Conservation (phyloP, 2,888 invertebrate species). For the Dolichomitus sp. region DNA sequence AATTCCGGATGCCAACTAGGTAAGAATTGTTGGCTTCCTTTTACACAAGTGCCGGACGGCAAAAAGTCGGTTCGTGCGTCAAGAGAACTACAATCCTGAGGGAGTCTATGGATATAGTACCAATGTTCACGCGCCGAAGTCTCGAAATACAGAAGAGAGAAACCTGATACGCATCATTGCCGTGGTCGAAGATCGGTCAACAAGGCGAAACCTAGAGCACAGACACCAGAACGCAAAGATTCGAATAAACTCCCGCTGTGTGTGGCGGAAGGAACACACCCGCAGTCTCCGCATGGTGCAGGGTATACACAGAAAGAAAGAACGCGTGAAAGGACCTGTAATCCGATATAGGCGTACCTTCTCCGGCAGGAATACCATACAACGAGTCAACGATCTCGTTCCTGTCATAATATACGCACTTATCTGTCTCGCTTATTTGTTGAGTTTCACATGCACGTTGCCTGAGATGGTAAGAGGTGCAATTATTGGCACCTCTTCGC, state of each 20-base stretch:
- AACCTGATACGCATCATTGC: slow-evolving; percentile 63
- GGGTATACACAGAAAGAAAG: slow-evolving; percentile 30
- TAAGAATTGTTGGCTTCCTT: slow-evolving; percentile 12
- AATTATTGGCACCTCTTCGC: background rate
- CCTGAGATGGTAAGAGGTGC: background rate
- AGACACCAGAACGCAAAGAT: slow-evolving; percentile 54
- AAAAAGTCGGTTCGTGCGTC: slow-evolving; percentile 21
- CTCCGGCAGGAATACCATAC: slow-evolving; percentile 52
- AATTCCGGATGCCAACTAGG: slow-evolving; percentile 1
- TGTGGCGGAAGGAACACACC: slow-evolving; percentile 46
- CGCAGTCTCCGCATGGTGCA: slow-evolving; percentile 32
- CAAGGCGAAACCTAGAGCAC: slow-evolving; percentile 65
- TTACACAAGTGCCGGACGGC: slow-evolving; percentile 4
- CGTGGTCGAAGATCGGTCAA: slow-evolving; percentile 67
- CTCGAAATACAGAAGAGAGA: slow-evolving; percentile 56
- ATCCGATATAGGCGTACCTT: slow-evolving; percentile 64
- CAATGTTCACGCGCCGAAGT: slow-evolving; percentile 50
- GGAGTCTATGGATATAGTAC: slow-evolving; percentile 14
- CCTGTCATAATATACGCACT: slow-evolving; percentile 62
- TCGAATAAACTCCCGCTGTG: slow-evolving; percentile 50
- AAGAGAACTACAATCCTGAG: background rate
- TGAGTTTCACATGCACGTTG: slow-evolving; percentile 44
- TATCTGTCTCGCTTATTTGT: slow-evolving; percentile 47
- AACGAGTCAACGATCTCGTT: slow-evolving; percentile 62
- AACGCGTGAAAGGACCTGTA: slow-evolving; percentile 63